Evolutionary conservation across 2,113 vertebrate genomes (phyloP).

Genomic region (Chascanopsetta lugubris): DNA sequence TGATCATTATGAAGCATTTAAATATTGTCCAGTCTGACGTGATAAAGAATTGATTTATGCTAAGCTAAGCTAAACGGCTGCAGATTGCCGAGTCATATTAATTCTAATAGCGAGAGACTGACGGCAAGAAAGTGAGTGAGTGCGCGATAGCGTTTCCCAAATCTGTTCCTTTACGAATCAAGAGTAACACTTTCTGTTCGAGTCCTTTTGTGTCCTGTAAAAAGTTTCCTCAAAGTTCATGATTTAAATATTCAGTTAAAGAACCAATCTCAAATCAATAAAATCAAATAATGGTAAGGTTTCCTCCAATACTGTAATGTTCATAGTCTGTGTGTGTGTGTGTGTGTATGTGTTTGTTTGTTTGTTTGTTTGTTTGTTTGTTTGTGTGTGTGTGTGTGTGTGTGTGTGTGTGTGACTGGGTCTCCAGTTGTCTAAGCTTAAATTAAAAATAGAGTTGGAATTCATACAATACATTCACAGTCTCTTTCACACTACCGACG

Average conservation of each 20-base stretch:
- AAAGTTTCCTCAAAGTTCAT: not conserved
- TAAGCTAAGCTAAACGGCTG: not conserved
- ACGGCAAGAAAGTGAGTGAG: not conserved
- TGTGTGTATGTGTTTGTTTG: constrained; percentile 24
- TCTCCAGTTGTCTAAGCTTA: constrained; percentile 45
- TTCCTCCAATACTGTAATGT: constrained; percentile 29
- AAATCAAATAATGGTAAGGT: constrained; percentile 22
- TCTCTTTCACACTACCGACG: constrained; percentile 86
- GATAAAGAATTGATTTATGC: not conserved
- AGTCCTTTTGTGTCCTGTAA: constrained; percentile 22
- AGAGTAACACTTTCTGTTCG: constrained; percentile 33
- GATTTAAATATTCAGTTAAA: constrained; percentile 44
- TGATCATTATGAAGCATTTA: not conserved
- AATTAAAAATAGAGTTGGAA: constrained; percentile 66
- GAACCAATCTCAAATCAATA: no score
- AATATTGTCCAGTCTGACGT: not conserved
- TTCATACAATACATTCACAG: constrained; percentile 62
- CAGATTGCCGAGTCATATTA: not conserved
- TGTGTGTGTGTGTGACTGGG: constrained; percentile 15
- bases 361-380: constrained; percentile 7
- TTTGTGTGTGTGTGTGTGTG: constrained; percentile 17
- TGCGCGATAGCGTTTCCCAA: not conserved
- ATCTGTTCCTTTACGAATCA: constrained; percentile 14
- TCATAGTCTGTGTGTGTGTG: constrained; percentile 26
- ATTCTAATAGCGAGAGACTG: not conserved